Evolutionary conservation across 2,888 invertebrate species (phyloP), one percentile per base, ranked within the genome.

Genomic region (Emmelina monodactyla): DNA sequence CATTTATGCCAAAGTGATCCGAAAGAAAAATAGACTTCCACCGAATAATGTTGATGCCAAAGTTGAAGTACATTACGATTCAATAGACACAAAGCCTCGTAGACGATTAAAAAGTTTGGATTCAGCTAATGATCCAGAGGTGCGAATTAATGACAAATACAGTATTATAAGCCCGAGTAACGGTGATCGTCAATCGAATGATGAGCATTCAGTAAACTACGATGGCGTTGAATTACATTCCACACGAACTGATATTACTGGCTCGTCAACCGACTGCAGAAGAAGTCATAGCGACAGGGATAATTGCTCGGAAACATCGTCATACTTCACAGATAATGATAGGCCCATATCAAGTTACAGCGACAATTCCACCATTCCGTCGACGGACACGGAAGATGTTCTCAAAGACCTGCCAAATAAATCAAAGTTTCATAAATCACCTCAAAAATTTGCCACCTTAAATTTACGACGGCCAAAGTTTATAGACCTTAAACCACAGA

Each of bases 271-370:
- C 44, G 73, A 71, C 62, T 75, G 55, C 51, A 72, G 78, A 66
- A 70, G 75, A 60, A 72, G 70, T 46, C 70, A 72, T 45, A 71
- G 68, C 51, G 78, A 78, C 59, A 66, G 76, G 51, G 79, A 79
- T 70, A 78, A 79, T 65, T 78, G 78, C 55, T 79, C 79, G 37
- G 79, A 79, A 60, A 69, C 79, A 30, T 79, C 79, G 37, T 78
- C 78, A 46, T 78, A 78, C 50, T 56, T 78, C 43, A 79, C 79
- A 36, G 79, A 79, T 55, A 79, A 75, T 51, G 79, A 79, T 46
- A 60, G 79, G 42, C 79, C 79, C 45, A 78, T 79, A 61, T 79
- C 79, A 11, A 78, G 78, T 47, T 79, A 79, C 42, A 78, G 78
- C 50, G 79, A 79, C 46, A 79, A 78, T 58, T 79, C 79, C 31